phyloP scores from a whole-genome alignment of 2,888 invertebrate genomes.

The Lasioglossum pauxillum region DNA sequence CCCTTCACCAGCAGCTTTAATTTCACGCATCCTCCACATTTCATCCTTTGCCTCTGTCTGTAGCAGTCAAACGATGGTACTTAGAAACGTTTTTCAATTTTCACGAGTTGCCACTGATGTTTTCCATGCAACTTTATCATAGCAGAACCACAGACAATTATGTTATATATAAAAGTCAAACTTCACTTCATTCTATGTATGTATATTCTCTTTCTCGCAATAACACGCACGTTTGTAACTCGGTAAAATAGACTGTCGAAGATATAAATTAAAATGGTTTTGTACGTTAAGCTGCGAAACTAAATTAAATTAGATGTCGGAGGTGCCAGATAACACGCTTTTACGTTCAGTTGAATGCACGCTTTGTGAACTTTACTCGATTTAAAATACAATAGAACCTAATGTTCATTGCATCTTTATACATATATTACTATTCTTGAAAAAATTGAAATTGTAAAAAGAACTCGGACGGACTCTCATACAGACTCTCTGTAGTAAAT shows the following conservation, averaged over 20 bases:
- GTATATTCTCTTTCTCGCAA: not conserved
- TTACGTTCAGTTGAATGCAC: not conserved
- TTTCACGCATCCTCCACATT: not conserved
- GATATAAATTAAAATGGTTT: too few species aligned
- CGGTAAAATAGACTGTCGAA: not conserved
- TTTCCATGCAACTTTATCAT: not conserved
- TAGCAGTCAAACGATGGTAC: not conserved
- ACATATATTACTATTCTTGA: too few species aligned
- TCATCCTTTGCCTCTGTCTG: not conserved
- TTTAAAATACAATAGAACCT: not conserved
- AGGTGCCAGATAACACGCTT: too few species aligned
- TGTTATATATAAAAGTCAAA: not conserved
- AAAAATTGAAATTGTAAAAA: too few species aligned
- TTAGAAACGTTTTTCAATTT: slow-evolving; percentile 4
- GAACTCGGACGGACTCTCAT: too few species aligned
- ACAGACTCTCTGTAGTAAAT: too few species aligned
- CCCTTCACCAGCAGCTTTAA: slow-evolving; percentile 4
- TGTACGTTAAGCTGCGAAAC: too few species aligned
- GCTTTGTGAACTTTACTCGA: not conserved
- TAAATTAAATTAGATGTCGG: too few species aligned
- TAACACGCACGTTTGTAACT: not conserved
- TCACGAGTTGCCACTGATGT: not conserved
- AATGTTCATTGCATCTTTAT: too few species aligned
- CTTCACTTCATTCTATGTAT: not conserved
- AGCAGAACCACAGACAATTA: not conserved